A percentile compares a stretch with the other conserved stretches of the same genome.
Evolutionary conservation across 2,888 invertebrate species (phyloP).

Genomic region (Ferdinandea cuprea): DNA sequence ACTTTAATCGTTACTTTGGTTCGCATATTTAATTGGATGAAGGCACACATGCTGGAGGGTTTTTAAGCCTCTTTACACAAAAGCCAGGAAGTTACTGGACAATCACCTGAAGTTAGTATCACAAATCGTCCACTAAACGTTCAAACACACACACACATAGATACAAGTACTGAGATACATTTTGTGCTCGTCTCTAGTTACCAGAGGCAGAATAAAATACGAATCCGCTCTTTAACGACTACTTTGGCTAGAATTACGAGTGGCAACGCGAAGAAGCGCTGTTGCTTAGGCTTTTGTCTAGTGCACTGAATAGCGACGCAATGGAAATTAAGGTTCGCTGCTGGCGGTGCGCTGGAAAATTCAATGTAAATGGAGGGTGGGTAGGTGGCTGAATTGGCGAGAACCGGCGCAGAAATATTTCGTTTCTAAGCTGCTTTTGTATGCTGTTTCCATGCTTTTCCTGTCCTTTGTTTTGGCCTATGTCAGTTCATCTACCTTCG

Average conservation of each 20-base stretch:
- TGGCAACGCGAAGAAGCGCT: constrained; percentile 38
- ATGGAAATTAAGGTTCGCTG: constrained; percentile 54
- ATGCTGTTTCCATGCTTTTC: constrained; percentile 52
- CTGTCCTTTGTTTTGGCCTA: constrained; percentile 57
- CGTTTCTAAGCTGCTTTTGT: constrained; percentile 54
- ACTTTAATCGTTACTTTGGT: constrained; percentile 48
- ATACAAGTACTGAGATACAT: constrained; percentile 17
- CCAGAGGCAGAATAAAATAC: constrained; percentile 20
- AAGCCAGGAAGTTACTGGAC: constrained; percentile 65
- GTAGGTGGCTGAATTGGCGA: constrained; percentile 31
- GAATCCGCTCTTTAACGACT: constrained; percentile 33
- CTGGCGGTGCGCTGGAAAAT: constrained; percentile 35
- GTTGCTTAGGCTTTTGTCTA: constrained; percentile 65
- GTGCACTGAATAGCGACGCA: constrained; percentile 60
- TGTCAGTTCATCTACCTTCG: constrained; percentile 70
- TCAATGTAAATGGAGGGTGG: constrained; percentile 52
- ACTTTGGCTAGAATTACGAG: constrained; percentile 55
- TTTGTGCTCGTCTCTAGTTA: constrained; percentile 39
- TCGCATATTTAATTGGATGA: constrained; percentile 52
- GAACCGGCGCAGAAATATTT: constrained; percentile 59
- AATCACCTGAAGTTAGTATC: constrained; percentile 35
- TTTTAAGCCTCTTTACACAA: constrained; percentile 49
- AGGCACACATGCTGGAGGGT: constrained; percentile 4
- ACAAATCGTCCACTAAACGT: constrained; percentile 37
- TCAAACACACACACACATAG: constrained; percentile 5